A percentile compares a stretch with the other conserved stretches of the same genome.
Conservation (phyloP, 2,113 vertebrate genomes). For the Sinocyclocheilus maitianheensis region DNA sequence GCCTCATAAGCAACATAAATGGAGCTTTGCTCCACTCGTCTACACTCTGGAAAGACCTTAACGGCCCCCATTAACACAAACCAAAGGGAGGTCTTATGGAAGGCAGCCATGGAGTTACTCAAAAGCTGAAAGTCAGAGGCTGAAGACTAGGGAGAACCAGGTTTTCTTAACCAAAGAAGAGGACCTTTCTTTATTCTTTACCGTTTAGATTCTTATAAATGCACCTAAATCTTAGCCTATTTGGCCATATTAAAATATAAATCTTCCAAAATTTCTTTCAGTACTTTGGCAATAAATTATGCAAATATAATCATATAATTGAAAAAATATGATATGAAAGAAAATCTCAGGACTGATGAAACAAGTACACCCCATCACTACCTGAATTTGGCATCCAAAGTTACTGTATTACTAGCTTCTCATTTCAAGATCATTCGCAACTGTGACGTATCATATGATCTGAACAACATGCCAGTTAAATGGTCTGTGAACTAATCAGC, state of each 20-base stretch:
- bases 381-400: not conserved
- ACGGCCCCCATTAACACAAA: slow-evolving; percentile 54
- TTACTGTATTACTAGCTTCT: not conserved
- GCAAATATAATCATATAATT: too few relatives aligned
- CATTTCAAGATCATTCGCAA: not conserved
- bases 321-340: too few relatives aligned
- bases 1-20: slow-evolving; percentile 56
- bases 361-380: too few relatives aligned
- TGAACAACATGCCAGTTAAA: slow-evolving; percentile 79
- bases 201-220: too few relatives aligned
- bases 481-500: slow-evolving; percentile 86
- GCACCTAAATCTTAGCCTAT: too few relatives aligned
- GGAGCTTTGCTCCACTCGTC: slow-evolving; percentile 56
- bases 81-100: not conserved
- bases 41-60: slow-evolving; percentile 61
- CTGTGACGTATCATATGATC: slow-evolving; percentile 4
- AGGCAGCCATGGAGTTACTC: slow-evolving; percentile 18
- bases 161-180: not conserved
- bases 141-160: not conserved
- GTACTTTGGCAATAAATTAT: too few relatives aligned
- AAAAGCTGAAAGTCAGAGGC: not conserved
- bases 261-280: too few relatives aligned
- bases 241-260: too few relatives aligned
- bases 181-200: not conserved
- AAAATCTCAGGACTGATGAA: too few relatives aligned